Evolutionary conservation across 92 coral and sea anemone species (phyloP), one percentile per base, ranked within the genome.

Genomic region (Metridium senile): DNA sequence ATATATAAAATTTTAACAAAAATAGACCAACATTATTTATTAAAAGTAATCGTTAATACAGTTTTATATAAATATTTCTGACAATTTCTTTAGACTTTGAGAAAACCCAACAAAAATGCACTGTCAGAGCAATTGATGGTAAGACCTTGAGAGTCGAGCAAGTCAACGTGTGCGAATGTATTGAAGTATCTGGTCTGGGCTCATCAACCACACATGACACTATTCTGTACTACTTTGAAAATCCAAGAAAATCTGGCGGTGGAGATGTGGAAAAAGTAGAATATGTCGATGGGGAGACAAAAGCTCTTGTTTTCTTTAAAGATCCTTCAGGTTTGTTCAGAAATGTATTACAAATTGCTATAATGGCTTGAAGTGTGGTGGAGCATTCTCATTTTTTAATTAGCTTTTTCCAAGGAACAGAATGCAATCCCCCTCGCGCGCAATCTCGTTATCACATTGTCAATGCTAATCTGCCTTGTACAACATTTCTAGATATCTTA

Each of bases 171-270:
- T 89, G 93, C 56, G 49, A 28, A 74, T 85, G 89, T 51, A 66
- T 89, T 47, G 74, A 26, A 35, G 89, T 89, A 47, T 77, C 64
- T 11, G 89, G 87, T 29, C 58, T 89, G 20, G 77, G 75, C 20
- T 61, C 62, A 28, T 80, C 22, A 33, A 68, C 83, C 9, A 80
- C 87, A 9, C 28, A 66, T 21, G 89, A 84, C 32, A 49, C 84
- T 1, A 73, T 89, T 33, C 31, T 68, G 9, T 76, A 68, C 49
- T 93, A 81, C 78, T 93, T 93, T 85, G 97, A 93, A 70, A 89
- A 89, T 71, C 57, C 78, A 6, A 70, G 84, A 69, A 89, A 93
- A 31, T 84, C 97, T 13, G 87, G 92, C 19, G 97, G 93, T 8
- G 97, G 97, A 21, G 92, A 89, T 32, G 71, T 86, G 25, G 85